Base-by-base conservation (phyloP, 2,888 invertebrate species). In the Oxyteleia sp. region DNA sequence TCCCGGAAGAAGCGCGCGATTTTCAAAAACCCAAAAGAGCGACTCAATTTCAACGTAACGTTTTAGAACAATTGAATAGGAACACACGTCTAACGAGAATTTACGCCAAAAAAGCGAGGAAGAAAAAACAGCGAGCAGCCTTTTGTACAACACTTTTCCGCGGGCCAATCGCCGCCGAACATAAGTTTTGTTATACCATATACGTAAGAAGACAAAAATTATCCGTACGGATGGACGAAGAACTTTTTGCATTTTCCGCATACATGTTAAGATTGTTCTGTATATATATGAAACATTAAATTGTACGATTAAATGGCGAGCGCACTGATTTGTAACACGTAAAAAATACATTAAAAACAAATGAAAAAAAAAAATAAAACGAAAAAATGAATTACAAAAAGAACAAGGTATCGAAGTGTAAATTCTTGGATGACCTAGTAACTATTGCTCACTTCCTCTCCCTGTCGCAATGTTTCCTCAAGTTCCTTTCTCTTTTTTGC, bases 321-420 rank as follows among this genome's bases (percentile, higher is more conserved):
- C 90, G 91, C 91, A 91, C 90, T 90, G 90, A 91, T 91, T 91
- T 91, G 91, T 91, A 92, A 87, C 88, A 89, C 88, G 84, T 88
- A 82, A 76, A 76, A 82, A 59, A 51, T 66, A 61, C 20, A 76
- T 76, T 76, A n/a, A 76, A 74, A 74, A 74, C 51, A 72, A 72
- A 59, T 23, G 71, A 57, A 61, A 75, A 75, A n/a, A n/a, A n/a
- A n/a, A n/a, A n/a, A n/a, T n/a, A 66, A 41, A 5, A 64, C n/a
- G 38, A 66, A 55, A 55, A 51, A 76, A 64, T 38, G 43, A 76
- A 69, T 64, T 72, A 18, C 26, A 74, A 57, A 57, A 23, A 64
- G n/a, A n/a, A n/a, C n/a, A n/a, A n/a, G n/a, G 20, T 32, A 32
- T 32, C 1, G 32, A 32, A 32, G 10, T 32, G 32, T 32, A 8